Base-by-base conservation (phyloP, 2,888 invertebrate genomes). In the Drosophila neotestacea region DNA sequence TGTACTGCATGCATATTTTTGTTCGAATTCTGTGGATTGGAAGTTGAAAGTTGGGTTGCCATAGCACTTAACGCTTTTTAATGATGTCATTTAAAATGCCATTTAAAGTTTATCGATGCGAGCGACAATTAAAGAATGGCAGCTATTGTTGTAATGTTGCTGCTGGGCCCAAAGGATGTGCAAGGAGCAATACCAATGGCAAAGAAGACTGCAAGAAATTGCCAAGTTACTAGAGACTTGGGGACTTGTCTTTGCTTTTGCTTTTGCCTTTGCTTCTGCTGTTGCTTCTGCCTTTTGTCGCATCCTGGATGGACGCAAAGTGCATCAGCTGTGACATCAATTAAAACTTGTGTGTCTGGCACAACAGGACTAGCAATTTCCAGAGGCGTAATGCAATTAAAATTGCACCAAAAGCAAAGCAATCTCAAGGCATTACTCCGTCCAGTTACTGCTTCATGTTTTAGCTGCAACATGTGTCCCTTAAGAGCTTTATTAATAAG, bases 341-440 rank as follows among this genome's bases (percentile, higher is more conserved):
- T 84, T 84, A 85, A 84, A 84, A 85, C 64, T 84, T 83, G 69
- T 70, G 70, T 58, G 60, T 39, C 63, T 38, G 47, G 32, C 41
- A 66, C 52, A 61, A 62, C 65, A 62, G 47, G 51, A 47, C 59
- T 60, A 63, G 64, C 81, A 77, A 76, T 84, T 79, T 70, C 70
- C 77, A 73, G 54, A 70, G 80, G 67, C 73, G 42, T 85, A 86
- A 85, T 84, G 84, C 84, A 79, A 86, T 84, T 85, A 85, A 83
- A 74, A 73, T 72, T 79, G 55, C 77, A 81, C 64, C 83, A 63
- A 69, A 66, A 47, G 72, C 51, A 74, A 64, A 54, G 62, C 79
- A 68, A 68, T 70, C 67, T 61, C 65, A 54, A 54, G 51, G 32
- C 61, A 65, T 68, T 72, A 51, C 51, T 28, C 50, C 50, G 70